A percentile compares a stretch with the other conserved stretches of the same genome.
phyloP scores from a whole-genome alignment of 2,888 invertebrate species.

The Encarsia formosa region DNA sequence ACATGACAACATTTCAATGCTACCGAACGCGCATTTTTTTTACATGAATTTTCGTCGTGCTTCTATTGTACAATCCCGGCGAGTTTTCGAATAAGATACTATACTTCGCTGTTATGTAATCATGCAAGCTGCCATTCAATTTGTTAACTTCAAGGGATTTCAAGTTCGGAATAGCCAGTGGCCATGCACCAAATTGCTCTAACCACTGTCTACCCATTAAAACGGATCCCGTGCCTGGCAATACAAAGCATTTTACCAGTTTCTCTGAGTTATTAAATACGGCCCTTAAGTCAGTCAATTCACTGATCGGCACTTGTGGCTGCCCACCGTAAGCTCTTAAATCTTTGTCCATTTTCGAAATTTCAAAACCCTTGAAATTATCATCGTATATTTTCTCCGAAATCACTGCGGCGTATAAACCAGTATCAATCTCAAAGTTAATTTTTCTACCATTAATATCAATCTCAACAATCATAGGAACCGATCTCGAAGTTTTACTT shows the following conservation, averaged over 20 bases:
- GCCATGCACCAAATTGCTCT: constrained; percentile 13
- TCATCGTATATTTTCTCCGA: constrained; percentile 13
- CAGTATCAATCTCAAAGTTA: constrained; percentile 10
- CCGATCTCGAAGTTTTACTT: too few relatives aligned
- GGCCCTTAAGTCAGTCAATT: constrained; percentile 7
- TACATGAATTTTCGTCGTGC: constrained; percentile 14
- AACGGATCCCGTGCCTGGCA: constrained; percentile 18
- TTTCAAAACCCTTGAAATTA: background rate
- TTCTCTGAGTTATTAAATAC: constrained; percentile 2
- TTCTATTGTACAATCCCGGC: constrained; percentile 17
- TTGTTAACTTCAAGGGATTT: too few relatives aligned
- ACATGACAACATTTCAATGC: constrained; percentile 16
- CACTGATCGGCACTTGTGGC: constrained; percentile 10
- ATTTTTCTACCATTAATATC: background rate
- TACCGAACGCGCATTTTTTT: constrained; percentile 17
- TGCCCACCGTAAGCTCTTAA: constrained; percentile 13
- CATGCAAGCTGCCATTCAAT: background rate
- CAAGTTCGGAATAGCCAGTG: background rate
- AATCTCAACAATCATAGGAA: background rate
- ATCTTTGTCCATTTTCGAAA: background rate
- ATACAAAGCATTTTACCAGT: constrained; percentile 12
- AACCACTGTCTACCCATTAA: constrained; percentile 21
- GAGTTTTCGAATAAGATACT: constrained; percentile 6
- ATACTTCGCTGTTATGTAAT: constrained; percentile 2
- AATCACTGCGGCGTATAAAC: constrained; percentile 13